Percentiles rank a stretch among this genome's conserved stretches.
Conservation (phyloP, 2,113 vertebrate genomes). For the Dendrocopos noguchii region DNA sequence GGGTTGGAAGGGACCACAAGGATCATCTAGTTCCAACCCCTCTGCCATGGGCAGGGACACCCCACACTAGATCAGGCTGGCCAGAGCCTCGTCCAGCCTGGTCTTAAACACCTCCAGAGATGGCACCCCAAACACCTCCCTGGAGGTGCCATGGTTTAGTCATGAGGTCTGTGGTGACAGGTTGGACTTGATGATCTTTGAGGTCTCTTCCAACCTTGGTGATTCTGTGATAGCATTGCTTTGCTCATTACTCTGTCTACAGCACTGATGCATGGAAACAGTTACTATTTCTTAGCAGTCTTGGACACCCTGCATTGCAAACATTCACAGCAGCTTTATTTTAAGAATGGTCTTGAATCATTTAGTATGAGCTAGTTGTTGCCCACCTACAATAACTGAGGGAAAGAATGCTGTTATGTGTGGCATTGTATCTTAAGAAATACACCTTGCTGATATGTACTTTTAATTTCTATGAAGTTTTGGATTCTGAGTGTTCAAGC, state of each 20-base stretch:
- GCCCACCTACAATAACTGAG: background rate
- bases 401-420: background rate
- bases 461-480: background rate
- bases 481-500: background rate
- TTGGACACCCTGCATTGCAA: background rate
- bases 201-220: too few relatives aligned
- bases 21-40: too few relatives aligned
- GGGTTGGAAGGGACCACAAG: too few relatives aligned
- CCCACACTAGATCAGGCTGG: too few relatives aligned
- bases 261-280: background rate
- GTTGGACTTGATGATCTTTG: too few relatives aligned
- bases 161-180: too few relatives aligned
- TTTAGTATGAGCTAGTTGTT: background rate
- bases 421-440: background rate
- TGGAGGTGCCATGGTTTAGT: too few relatives aligned
- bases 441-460: background rate
- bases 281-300: background rate
- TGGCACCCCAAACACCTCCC: too few relatives aligned
- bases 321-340: background rate
- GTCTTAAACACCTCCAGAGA: too few relatives aligned
- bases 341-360: background rate
- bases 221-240: too few relatives aligned
- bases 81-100: too few relatives aligned
- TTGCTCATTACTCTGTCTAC: background rate
- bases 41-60: too few relatives aligned